Evolutionary conservation across 2,113 vertebrate species (phyloP), one percentile per base, ranked within the genome.

Genomic region (Chrysemys picta): DNA sequence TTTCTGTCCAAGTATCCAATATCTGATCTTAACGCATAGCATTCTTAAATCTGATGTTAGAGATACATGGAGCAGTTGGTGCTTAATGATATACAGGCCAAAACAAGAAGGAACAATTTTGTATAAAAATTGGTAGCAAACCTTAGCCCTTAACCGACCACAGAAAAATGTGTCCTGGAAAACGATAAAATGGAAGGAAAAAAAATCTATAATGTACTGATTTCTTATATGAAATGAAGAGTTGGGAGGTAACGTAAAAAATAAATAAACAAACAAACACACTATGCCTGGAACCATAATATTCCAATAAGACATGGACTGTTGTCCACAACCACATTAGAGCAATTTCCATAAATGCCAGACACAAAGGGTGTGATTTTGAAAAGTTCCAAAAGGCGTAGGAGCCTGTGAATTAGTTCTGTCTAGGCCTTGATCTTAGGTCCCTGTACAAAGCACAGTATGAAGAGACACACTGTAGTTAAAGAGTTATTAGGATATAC

Each of bases 401-500:
- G 35, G 17, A 21, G 8, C 17, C 35, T 69, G 65, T 21, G 8
- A 96, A 95, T 96, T 93, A 95, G 85, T 87, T 94, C 95, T 91
- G 69, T 92, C 89, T 96, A 91, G 89, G 94, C 16, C 87, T 92
- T 91, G 81, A 89, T 91, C 92, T 89, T 93, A 91, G 82, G 89
- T 83, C 92, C 79, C 75, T 83, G 96, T 52, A 94, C 89, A 76
- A 89, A 92, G 86, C 25, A 65, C 91, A 84, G 57, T 84, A 95
- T 59, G 35, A 97, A 21, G n/a, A 97, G 93, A 95, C 85, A 95
- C 95, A 95, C 88, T 0, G 11, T 90, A 93, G 84, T 93, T 96
- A 89, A 96, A 91, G 75, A 88, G 19, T 86, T 96, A 93, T 95
- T 95, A 86, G 75, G 91, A 83, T 85, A 95, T 94, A 95, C 87